Base-by-base conservation (phyloP, 2,888 invertebrate genomes). In the Drosophila planitibia region DNA sequence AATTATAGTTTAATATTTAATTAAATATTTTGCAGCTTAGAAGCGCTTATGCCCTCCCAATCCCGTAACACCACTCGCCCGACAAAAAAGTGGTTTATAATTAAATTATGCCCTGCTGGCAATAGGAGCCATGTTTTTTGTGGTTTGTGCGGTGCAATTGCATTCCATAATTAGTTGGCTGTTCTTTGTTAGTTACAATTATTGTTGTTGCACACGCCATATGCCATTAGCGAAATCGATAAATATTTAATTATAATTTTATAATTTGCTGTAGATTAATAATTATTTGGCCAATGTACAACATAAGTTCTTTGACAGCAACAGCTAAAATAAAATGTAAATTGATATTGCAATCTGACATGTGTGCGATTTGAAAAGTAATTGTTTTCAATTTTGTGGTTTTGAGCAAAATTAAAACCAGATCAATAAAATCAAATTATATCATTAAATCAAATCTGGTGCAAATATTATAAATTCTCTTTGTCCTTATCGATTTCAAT, bases 1-100 rank as follows among this genome's bases (percentile, higher is more conserved):
- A 85, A 85, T 85, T 89, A 88, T 81, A 82, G 74, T 85, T 87
- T 85, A 81, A 88, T 83, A 88, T 88, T 83, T 85, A 81, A 89
- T 86, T 85, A 86, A 85, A 89, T 82, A 76, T 76, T 82, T 73
- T 75, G 68, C 63, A 82, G 82, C 82, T 83, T 83, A 81, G 74
- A 65, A 65, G 60, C 66, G 70, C 77, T 77, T 70, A 80, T 68
- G 77, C 59, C 30, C 49, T 22, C 7, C 16, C 47, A 9, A 47
- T 7, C 25, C 33, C 44, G 3, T 5, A 3, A 10, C 32, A 19
- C 22, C 10, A 12, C 9, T 32, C 14, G 3, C n/a, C 1, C 52
- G 19, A 33, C n/a, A 39, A 62, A 62, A 53, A 70, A 67, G 30
- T 44, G 57, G 60, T 68, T 81, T 81, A 72, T 83, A 86, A 86